phyloP scores from a whole-genome alignment of 2,797 vertebrate species.

The Miichthys miiuy region DNA sequence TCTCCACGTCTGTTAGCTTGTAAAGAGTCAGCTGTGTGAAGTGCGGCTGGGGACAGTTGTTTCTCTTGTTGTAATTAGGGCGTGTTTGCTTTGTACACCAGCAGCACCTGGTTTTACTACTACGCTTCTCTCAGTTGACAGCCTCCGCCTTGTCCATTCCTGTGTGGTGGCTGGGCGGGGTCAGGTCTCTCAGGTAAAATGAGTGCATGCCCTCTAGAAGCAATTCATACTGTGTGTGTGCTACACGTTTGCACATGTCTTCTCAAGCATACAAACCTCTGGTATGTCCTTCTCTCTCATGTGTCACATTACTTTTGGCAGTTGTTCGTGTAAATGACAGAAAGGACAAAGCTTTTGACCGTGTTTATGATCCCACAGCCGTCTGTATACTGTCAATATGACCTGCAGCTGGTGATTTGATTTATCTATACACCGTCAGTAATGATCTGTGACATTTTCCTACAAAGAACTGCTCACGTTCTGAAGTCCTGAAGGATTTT shows the following conservation, averaged over 20 bases:
- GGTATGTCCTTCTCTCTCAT: conserved; percentile 31
- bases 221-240: conserved; percentile 1
- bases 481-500: neutral
- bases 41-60: neutral
- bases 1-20: neutral
- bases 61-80: conserved; percentile 21
- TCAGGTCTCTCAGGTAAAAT: conserved; percentile 35
- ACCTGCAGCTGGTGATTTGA: conserved; percentile 7
- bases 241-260: conserved; percentile 24
- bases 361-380: conserved; percentile 12
- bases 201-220: conserved; percentile 11
- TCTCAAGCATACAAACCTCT: conserved; percentile 44
- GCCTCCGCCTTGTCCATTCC: conserved; percentile 10
- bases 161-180: conserved; percentile 10
- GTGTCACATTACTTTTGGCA: conserved; percentile 27
- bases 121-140: neutral
- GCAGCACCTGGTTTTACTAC: conserved; percentile 26
- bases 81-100: conserved; percentile 73
- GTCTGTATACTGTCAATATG: conserved; percentile 56
- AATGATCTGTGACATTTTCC: conserved; percentile 28
- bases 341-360: conserved; percentile 26
- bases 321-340: too few relatives aligned
- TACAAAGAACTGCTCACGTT: conserved; percentile 15
- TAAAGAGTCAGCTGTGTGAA: neutral
- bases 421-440: neutral